A percentile compares a stretch with the other conserved stretches of the same genome.
Evolutionary conservation across 2,797 vertebrate species (phyloP).

Genomic region (Myiotriccus ornatus): DNA sequence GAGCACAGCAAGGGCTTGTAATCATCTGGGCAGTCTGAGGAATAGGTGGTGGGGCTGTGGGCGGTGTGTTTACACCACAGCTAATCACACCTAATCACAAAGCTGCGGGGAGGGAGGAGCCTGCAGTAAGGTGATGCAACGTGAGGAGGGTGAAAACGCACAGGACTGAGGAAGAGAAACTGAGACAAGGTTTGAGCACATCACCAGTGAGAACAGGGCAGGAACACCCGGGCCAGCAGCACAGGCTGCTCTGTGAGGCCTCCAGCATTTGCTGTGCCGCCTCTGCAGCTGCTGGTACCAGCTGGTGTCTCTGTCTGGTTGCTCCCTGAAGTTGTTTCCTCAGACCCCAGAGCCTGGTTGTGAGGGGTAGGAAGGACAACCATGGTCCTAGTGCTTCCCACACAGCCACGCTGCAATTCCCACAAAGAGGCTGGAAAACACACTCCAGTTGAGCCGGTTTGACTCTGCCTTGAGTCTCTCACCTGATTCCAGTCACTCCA

Average conservation of each 20-base stretch:
- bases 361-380: background rate
- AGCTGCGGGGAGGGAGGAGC: background rate
- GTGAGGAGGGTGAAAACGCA: background rate
- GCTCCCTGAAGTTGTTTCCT: background rate
- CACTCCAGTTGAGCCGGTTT: background rate
- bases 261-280: background rate
- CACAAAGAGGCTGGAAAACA: background rate
- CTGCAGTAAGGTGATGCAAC: background rate
- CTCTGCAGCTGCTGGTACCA: background rate
- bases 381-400: background rate
- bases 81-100: background rate
- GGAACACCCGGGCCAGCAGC: rapidly evolving
- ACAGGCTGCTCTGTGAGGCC: rapidly evolving
- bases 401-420: rapidly evolving
- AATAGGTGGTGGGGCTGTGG: rapidly evolving
- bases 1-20: background rate
- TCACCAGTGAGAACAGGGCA: background rate
- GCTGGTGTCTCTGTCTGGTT: background rate
- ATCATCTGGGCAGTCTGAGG: background rate
- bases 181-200: background rate
- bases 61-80: no score
- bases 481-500: background rate
- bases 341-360: background rate
- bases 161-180: background rate
- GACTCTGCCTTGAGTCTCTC: background rate